Percentiles rank a stretch among this genome's conserved stretches.
Evolutionary conservation across 2,888 invertebrate species (phyloP).

Genomic region (Plusia festucae): DNA sequence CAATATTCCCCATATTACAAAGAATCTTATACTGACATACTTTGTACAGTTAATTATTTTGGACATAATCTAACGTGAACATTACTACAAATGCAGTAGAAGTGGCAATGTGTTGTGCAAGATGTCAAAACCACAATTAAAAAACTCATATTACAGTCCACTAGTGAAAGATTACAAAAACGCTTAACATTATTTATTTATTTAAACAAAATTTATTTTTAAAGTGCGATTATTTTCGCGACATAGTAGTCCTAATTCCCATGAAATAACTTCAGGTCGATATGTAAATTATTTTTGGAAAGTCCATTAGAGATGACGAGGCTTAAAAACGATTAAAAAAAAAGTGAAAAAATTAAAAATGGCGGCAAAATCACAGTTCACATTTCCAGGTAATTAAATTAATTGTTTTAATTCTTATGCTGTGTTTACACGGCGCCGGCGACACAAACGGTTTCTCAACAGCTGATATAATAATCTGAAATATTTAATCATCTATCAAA

Average conservation of each 20-base stretch:
- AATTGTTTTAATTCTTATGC: constrained; percentile 34
- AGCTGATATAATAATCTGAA: too few species aligned
- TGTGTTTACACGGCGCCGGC: neutral
- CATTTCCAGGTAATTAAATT: constrained; percentile 51
- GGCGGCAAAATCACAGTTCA: constrained; percentile 33
- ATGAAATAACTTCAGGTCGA: constrained; percentile 22
- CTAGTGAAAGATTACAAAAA: constrained; percentile 28
- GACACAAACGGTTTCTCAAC: too few species aligned
- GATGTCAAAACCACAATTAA: too few species aligned
- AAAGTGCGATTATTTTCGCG: constrained; percentile 23
- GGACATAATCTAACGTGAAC: too few species aligned
- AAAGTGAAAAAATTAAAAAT: constrained; percentile 38
- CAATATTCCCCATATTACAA: too few species aligned
- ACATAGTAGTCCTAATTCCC: constrained; percentile 12
- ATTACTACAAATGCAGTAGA: too few species aligned
- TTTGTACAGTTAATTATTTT: too few species aligned
- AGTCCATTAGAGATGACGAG: constrained; percentile 36
- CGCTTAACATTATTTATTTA: constrained; percentile 40
- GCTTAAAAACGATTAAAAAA: constrained; percentile 25
- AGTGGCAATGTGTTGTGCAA: too few species aligned
- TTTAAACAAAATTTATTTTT: constrained; percentile 34
- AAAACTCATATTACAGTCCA: constrained; percentile 16
- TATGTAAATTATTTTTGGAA: constrained; percentile 28
- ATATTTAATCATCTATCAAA: too few species aligned
- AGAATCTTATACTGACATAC: too few species aligned